Evolutionary conservation across 2,888 invertebrate genomes (phyloP), one percentile per base, ranked within the genome.

Genomic region (Choreutis nemorana): DNA sequence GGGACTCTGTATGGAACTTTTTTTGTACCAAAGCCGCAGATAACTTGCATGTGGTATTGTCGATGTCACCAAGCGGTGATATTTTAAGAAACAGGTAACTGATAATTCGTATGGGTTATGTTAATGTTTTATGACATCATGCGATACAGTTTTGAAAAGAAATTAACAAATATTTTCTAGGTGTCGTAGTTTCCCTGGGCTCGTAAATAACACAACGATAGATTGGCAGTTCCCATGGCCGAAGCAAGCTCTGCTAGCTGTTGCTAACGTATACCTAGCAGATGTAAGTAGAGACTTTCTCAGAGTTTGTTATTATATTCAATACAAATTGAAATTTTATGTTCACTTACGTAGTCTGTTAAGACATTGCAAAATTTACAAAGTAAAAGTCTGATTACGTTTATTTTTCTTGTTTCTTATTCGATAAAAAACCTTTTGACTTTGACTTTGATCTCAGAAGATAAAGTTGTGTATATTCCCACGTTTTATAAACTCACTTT

Each of bases 201-300:
- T 96, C 26, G 93, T 96, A 21, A 95, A 94, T 55, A 93, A 92
- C 54, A 91, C 94, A 0, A 91, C 90, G 21, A 94, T 96, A 39
- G 94, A 96, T 62, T 96, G 95, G 95, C 87, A 94, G 56, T 94
- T 91, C 63, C 89, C 94, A 0, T 96, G 96, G 96, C 94, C 96
- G 0, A 83, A 88, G 40, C 92, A 95, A 58, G 96, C 96, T 1
- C 59, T 96, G 26, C 77, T 87, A 30, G 92, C 94, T 0, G 94
- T 96, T 1, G 95, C 95, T 1, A 88, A 89, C 32, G 88, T 91
- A 1, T 92, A 87, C 50, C 78, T 96, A 1, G 84, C 88, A 44
- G 89, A 94, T 42, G 87, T 90, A 79, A 64, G 84, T 72, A 22
- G 18, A 18, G 8, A n/a, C n/a, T n/a, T n/a, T n/a, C n/a, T n/a